These are phyloP conservation scores for Nycticryphes semicollaris DNA, from an alignment of 2,113 vertebrate species.

Conservation along the genomic window DNA sequence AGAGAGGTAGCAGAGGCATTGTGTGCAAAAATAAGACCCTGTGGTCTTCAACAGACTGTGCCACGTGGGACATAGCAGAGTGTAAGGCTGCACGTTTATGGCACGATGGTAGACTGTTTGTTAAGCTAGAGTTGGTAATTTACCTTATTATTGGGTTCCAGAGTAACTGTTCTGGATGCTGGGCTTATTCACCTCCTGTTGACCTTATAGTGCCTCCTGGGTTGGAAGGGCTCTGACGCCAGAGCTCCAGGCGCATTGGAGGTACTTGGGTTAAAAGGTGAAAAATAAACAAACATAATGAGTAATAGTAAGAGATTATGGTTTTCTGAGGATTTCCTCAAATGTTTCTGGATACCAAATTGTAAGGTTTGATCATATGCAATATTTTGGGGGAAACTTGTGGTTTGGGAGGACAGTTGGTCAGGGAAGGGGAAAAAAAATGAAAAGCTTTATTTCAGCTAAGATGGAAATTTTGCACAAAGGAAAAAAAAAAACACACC, in stretches of 20 bases:
- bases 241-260: accelerated
- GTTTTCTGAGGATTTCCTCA: not conserved
- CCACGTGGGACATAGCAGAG: accelerated
- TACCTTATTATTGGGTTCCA: accelerated
- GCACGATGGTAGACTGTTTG: accelerated
- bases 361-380: not conserved
- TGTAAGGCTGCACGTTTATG: accelerated
- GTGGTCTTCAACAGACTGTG: accelerated
- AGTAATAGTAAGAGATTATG: not conserved
- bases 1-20: not conserved
- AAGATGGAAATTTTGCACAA: not conserved
- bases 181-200: not conserved
- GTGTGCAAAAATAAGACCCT: not conserved
- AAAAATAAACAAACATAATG: not conserved
- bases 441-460: not conserved
- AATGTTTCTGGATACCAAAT: not conserved
- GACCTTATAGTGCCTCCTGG: not conserved
- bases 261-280: not conserved
- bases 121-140: not conserved
- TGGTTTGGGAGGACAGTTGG: not conserved
- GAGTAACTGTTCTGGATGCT: not conserved
- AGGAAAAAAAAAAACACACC: accelerated
- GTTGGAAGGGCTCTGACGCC: not conserved
- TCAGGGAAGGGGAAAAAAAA: not conserved
- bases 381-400: not conserved